Evolutionary conservation across 2,113 vertebrate genomes (phyloP).

Genomic region (Microcebus murinus): DNA sequence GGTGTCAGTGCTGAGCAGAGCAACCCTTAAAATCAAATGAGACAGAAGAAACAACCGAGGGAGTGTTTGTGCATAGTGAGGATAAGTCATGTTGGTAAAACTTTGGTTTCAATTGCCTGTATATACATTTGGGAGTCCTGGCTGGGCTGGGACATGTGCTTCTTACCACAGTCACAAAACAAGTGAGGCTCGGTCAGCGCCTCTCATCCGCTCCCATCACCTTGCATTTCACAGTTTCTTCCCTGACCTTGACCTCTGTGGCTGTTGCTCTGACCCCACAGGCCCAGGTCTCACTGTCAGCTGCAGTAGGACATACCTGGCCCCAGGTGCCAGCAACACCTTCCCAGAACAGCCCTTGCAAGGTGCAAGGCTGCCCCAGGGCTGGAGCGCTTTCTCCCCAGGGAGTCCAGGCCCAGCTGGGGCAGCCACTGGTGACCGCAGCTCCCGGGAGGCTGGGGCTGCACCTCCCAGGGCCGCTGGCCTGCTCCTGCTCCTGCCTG

Average conservation of each 20-base stretch:
- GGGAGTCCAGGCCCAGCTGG: neutral
- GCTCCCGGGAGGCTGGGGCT: neutral
- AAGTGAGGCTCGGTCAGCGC: rapidly evolving
- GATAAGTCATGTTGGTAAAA: rapidly evolving
- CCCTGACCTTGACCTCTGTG: neutral
- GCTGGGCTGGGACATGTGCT: too few relatives aligned
- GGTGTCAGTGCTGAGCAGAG: neutral
- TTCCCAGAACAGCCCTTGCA: neutral
- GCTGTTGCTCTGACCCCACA: neutral
- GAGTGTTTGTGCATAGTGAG: rapidly evolving
- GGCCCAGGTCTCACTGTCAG: neutral
- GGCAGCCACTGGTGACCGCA: neutral
- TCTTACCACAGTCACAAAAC: neutral
- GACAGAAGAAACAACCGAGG: neutral
- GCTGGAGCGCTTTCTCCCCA: neutral
- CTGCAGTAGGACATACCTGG: neutral
- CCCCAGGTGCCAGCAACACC: neutral
- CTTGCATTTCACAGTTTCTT: neutral
- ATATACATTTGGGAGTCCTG: neutral
- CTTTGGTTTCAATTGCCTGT: neutral
- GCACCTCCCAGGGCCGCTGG: rapidly evolving
- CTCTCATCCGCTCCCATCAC: neutral
- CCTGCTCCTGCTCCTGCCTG: neutral
- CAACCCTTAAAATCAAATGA: neutral
- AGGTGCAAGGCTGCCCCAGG: neutral